Evolutionary conservation across 30 jellyfish, hydroid and myxozoan genomes (phyloP).

Genomic region (Chrysaora quinquecirrha): DNA sequence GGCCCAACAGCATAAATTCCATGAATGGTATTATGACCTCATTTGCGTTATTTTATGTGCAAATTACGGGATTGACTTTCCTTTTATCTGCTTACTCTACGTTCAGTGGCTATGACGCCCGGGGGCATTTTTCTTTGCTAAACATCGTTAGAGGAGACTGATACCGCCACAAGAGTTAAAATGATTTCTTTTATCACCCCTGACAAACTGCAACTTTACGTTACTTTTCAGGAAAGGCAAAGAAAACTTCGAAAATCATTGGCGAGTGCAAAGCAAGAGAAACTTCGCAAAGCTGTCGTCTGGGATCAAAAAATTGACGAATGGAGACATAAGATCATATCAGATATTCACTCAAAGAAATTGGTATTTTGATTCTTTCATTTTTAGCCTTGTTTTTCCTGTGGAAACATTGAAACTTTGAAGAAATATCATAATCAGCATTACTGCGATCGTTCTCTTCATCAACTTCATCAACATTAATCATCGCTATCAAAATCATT

Average conservation of each 20-base stretch:
- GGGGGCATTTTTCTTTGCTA: neutral
- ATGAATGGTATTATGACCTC: too few species aligned
- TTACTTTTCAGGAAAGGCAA: conserved; percentile 46
- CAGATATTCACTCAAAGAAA: conserved; percentile 59
- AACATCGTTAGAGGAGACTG: neutral
- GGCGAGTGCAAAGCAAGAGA: conserved; percentile 55
- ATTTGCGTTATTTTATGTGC: too few species aligned
- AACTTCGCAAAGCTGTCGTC: conserved; percentile 52
- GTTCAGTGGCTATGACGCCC: too few species aligned
- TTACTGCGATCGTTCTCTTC: neutral
- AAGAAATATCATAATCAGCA: too few species aligned
- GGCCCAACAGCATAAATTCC: too few species aligned
- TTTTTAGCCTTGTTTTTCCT: neutral
- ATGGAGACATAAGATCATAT: conserved; percentile 70
- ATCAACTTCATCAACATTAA: neutral
- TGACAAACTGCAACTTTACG: neutral
- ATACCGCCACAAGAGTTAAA: neutral
- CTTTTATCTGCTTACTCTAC: too few species aligned
- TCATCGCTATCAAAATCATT: neutral
- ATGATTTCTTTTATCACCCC: neutral
- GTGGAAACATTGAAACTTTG: too few species aligned
- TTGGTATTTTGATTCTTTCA: conserved; percentile 41
- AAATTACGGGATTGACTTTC: too few species aligned
- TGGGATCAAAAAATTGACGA: conserved; percentile 83
- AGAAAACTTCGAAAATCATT: conserved; percentile 16